Conservation (phyloP, 1,140 invertebrate genomes). For the Ganaspis sp. region DNA sequence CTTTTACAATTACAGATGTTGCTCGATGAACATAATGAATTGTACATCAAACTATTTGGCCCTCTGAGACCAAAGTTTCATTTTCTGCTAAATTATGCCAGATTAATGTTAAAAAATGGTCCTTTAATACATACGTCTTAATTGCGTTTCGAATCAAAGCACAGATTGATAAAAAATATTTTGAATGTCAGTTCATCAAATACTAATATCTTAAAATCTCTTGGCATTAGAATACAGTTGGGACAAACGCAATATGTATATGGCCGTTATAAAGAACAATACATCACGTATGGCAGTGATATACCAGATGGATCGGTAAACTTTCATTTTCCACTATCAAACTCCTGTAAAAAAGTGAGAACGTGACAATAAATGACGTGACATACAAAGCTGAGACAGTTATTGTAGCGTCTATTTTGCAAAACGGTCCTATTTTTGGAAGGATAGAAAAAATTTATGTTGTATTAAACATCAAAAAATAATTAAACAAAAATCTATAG, state of each 20-base stretch:
- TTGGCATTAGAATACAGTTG: background rate
- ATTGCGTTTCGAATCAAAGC: background rate
- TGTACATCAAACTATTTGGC: background rate
- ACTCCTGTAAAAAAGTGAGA: background rate
- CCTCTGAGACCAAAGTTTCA: slow-evolving; percentile 21
- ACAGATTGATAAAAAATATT: background rate
- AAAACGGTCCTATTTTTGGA: slow-evolving; percentile 24
- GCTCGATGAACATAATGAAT: background rate
- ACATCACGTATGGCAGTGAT: background rate
- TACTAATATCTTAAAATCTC: background rate
- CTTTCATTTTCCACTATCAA: background rate
- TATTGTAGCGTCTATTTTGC: slow-evolving; percentile 6
- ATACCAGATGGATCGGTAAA: background rate
- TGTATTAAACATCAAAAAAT: no score
- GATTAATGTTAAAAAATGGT: background rate
- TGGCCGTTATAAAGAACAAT: background rate
- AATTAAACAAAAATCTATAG: no score
- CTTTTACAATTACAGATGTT: background rate
- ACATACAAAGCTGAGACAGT: slow-evolving; percentile 19
- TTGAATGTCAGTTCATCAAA: background rate
- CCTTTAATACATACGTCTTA: background rate
- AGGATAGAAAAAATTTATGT: slow-evolving; percentile 13
- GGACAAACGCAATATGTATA: background rate
- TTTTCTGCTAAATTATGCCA: background rate
- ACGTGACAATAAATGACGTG: slow-evolving; percentile 29